Percentiles rank a stretch among this genome's conserved stretches.
Conservation (phyloP, 92 coral and sea anemone genomes). For the Muricea muricata region DNA sequence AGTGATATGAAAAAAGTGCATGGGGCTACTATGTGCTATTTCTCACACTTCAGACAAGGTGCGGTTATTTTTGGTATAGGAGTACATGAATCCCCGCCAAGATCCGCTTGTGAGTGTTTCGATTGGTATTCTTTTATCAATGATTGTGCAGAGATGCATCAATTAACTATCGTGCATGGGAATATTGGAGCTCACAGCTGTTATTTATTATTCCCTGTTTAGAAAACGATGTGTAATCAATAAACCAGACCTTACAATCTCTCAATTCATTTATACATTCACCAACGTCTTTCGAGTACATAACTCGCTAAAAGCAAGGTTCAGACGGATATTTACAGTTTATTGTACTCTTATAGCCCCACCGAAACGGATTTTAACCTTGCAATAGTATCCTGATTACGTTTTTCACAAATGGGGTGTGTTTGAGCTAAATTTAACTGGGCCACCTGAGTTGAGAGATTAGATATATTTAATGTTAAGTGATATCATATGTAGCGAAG, state of each 20-base stretch:
- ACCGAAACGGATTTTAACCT: background rate
- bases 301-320: too few species aligned
- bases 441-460: slow-evolving; percentile 26
- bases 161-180: slow-evolving; percentile 2
- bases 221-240: background rate
- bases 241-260: background rate
- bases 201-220: slow-evolving; percentile 1
- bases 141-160: slow-evolving; percentile 15
- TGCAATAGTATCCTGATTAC: background rate
- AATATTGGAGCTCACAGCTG: background rate
- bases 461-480: background rate
- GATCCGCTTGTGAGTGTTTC: slow-evolving; percentile 22
- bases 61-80: background rate
- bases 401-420: background rate
- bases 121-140: slow-evolving; percentile 22
- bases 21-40: background rate
- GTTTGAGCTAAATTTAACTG: slow-evolving; percentile 18
- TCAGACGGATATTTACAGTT: too few species aligned
- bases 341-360: background rate
- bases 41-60: slow-evolving; percentile 2
- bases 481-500: slow-evolving; percentile 8
- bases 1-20: background rate
- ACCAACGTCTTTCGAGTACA: too few species aligned
- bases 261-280: too few species aligned
- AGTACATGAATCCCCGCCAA: slow-evolving; percentile 8